Conservation (phyloP, 2,113 vertebrate species). For the Oostethus manadensis region DNA sequence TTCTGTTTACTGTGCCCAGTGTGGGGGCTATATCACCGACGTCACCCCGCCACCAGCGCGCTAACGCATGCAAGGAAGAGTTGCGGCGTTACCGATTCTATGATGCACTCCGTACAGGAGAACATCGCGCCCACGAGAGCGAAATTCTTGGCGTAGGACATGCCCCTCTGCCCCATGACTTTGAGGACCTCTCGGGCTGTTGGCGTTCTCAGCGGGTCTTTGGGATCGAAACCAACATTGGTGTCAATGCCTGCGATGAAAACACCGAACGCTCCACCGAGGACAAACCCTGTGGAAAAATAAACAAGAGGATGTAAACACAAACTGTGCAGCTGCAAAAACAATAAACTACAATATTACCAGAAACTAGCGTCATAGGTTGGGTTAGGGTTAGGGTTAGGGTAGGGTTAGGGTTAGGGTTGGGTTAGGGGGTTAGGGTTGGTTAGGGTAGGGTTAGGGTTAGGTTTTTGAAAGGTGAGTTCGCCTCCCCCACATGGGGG, state of each 20-base stretch:
- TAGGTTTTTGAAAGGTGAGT: too few species aligned
- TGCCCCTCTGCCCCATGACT: slow-evolving; percentile 96
- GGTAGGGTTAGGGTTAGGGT: too few species aligned
- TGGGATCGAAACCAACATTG: slow-evolving; percentile 94
- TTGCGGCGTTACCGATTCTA: slow-evolving; percentile 82
- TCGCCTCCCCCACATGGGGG: too few species aligned
- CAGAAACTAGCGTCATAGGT: not conserved
- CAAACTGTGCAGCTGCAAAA: too few species aligned
- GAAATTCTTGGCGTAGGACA: slow-evolving; percentile 98
- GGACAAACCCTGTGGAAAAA: slow-evolving; percentile 81
- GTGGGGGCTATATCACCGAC: not conserved
- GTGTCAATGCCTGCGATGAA: slow-evolving; percentile 97
- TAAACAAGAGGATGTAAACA: not conserved
- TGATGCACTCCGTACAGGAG: slow-evolving; percentile 93
- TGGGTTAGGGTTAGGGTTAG: too few species aligned
- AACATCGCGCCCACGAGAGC: slow-evolving; percentile 97
- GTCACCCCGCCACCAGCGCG: not conserved
- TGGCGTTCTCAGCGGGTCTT: slow-evolving; percentile 88
- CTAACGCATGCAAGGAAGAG: not conserved
- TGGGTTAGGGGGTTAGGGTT: too few species aligned
- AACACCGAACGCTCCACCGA: slow-evolving; percentile 92
- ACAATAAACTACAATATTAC: not conserved
- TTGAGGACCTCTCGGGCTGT: slow-evolving; percentile 91
- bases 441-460: too few species aligned
- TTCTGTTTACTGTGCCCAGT: too few species aligned